Base-by-base conservation (phyloP, 1,140 invertebrate species). In the Portunus trituberculatus region DNA sequence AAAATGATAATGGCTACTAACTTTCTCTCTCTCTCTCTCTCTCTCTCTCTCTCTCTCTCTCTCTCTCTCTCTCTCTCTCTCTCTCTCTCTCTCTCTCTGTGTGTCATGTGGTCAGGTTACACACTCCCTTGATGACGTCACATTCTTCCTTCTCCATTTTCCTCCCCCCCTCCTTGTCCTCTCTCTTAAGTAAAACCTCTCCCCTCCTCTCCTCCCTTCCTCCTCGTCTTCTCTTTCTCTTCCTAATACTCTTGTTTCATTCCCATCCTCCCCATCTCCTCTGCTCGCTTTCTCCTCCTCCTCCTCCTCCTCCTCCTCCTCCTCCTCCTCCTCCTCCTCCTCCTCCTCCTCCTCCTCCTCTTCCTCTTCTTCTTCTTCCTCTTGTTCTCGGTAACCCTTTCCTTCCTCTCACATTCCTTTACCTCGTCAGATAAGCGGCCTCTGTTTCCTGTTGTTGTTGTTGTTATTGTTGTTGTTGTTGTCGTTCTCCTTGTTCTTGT, bases 81-180 rank as follows among this genome's bases (percentile, higher is more conserved):
- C 48, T 59, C 52, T 91, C 89, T 91, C 89, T 91, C 89, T 91
- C 45, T 91, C 89, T 91, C 88, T 46, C 39, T 46, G 12, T 28
- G 8, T 59, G 12, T 52, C 16, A 25, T 6, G n/a, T 59, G 2
- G 7, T 89, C 87, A n/a, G 29, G 39, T 45, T 52, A n/a, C 32
- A 76, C 4, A 10, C 16, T 20, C 52, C 52, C 52, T 59, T 59
- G 52, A 10, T 59, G 52, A 59, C 52, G 32, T 25, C 25, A 45
- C 39, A 32, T 20, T 59, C 16, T 91, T 52, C 14, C 45, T 31
- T 52, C 39, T 46, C 39, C 16, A 0, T 20, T 29, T 91, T 29
- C 31, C 46, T 67, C 31, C 31, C 52, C 29, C 52, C 20, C 67
- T 76, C 67, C n/a, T 59, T 59, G 4, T 76, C 67, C 67, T n/a